Base-by-base conservation (phyloP, 2,797 vertebrate species). In the Lepilemur ruficaudatus region DNA sequence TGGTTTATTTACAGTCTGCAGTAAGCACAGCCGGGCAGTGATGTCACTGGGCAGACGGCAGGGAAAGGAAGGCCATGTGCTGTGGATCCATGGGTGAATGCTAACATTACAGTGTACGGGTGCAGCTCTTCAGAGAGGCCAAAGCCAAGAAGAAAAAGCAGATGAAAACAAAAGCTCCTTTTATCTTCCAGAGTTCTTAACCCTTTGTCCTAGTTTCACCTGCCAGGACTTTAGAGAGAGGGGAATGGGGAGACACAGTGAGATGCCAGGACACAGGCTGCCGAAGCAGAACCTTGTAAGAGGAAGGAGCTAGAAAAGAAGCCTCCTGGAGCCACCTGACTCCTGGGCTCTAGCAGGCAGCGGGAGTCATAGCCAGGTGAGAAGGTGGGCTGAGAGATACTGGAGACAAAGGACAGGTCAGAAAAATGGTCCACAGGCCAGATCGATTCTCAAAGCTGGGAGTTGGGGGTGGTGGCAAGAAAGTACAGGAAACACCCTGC, bases 1-100 rank as follows among this genome's bases (percentile, higher is more conserved):
- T 88, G 95, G 94, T 95, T 95, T 97, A 94, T 97, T 96, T 97
- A 96, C 97, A 92, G 96, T 94, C 83, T 88, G 91, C 79, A 50
- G 82, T 22, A 38, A 30, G 35, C 73, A 35, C 65, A 85, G 93
- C 86, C 94, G 85, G 91, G 93, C 86, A 57, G 57, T 50, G 41
- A 25, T 12, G 90, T 20, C 59, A 57, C 48, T n/a, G 94, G 38
- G 70, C 97, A 97, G 96, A 95, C 96, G 97, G 96, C 6, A 41
- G 73, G 52, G 80, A 73, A 75, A 48, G 72, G 69, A 55, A 73
- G 87, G 89, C 96, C 93, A 46, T 50, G 89, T 75, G 96, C 95
- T 81, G 1, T 7, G 59, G 88, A 43, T 91, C 92, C 43, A 70
- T 17, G 89, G 84, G 78, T 30, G 87, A 76, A 25, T 52, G 81